These are phyloP conservation scores for Bathynomus jamesi DNA, from an alignment of 1,140 invertebrate species.

Conservation along the genomic window DNA sequence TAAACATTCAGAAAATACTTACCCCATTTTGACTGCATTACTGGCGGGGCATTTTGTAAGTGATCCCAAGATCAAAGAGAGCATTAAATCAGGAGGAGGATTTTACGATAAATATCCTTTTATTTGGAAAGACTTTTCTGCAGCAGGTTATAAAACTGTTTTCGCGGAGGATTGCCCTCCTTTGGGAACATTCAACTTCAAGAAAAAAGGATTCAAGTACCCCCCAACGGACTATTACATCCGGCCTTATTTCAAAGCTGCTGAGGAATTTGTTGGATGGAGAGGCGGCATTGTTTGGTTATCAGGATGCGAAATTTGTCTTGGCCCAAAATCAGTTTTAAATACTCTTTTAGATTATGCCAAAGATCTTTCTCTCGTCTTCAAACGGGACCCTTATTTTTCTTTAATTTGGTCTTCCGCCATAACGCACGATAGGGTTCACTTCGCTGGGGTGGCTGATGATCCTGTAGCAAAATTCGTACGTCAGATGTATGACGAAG, in stretches of 20 bases:
- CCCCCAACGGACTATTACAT: slow-evolving; percentile 48
- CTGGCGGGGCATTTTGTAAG: slow-evolving; percentile 36
- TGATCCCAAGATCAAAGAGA: slow-evolving; percentile 4
- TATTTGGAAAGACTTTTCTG: too few relatives aligned
- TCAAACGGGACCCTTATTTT: not conserved
- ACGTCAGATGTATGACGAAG: slow-evolving; percentile 29
- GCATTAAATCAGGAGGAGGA: too few relatives aligned
- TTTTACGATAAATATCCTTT: too few relatives aligned
- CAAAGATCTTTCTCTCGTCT: not conserved
- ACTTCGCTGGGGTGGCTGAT: too few relatives aligned
- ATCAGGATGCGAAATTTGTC: not conserved
- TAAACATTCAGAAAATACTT: too few relatives aligned
- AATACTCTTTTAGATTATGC: not conserved
- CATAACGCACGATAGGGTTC: not conserved
- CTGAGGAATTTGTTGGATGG: not conserved
- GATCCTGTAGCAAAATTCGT: slow-evolving; percentile 1
- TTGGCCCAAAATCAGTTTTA: not conserved
- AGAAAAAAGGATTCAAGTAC: slow-evolving; percentile 44
- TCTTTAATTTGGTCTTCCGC: not conserved
- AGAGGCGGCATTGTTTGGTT: not conserved
- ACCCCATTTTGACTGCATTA: too few relatives aligned
- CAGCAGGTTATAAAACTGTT: slow-evolving; percentile 46
- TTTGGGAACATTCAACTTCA: slow-evolving; percentile 48
- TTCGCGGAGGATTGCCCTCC: slow-evolving; percentile 47
- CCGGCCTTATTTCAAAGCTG: slow-evolving; percentile 41